phyloP scores from a whole-genome alignment of 2,888 invertebrate genomes.

The Lypha dubia region DNA sequence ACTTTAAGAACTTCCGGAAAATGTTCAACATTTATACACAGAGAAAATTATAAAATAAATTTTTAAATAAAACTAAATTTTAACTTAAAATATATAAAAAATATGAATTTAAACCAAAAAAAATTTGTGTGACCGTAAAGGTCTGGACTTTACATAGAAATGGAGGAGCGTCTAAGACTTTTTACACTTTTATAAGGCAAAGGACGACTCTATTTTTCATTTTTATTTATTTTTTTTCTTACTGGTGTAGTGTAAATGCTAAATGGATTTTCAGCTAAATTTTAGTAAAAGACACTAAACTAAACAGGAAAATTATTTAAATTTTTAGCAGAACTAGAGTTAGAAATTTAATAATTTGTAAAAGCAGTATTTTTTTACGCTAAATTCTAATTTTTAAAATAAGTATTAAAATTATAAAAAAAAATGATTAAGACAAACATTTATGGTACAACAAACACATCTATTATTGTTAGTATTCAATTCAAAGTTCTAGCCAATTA shows the following conservation, averaged over 20 bases:
- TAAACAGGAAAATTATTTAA: not conserved
- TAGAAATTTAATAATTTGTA: not conserved
- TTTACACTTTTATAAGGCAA: not conserved
- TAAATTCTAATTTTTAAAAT: conserved; percentile 22
- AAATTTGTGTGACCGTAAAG: conserved; percentile 46
- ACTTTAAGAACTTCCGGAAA: conserved; percentile 78
- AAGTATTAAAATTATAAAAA: conserved; percentile 11
- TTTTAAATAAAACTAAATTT: conserved; percentile 34
- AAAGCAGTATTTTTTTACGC: conserved; percentile 31
- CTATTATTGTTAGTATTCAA: conserved; percentile 46
- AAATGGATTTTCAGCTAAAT: conserved; percentile 13
- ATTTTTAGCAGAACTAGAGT: conserved; percentile 10
- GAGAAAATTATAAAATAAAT: conserved; percentile 40
- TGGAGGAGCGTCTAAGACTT: conserved; percentile 1
- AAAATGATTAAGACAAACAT: conserved; percentile 64
- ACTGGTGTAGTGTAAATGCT: not conserved
- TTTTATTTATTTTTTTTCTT: conserved; percentile 19
- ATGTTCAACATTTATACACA: conserved; percentile 81
- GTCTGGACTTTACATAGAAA: conserved; percentile 10
- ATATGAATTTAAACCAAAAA: not conserved
- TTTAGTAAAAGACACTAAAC: conserved; percentile 30
- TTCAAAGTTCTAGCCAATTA: conserved; percentile 21
- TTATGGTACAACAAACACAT: conserved; percentile 66
- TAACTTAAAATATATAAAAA: conserved; percentile 30
- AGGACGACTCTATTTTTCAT: conserved; percentile 54